Evolutionary conservation across 2,113 vertebrate genomes (phyloP).

Genomic region (Chionomys nivalis): DNA sequence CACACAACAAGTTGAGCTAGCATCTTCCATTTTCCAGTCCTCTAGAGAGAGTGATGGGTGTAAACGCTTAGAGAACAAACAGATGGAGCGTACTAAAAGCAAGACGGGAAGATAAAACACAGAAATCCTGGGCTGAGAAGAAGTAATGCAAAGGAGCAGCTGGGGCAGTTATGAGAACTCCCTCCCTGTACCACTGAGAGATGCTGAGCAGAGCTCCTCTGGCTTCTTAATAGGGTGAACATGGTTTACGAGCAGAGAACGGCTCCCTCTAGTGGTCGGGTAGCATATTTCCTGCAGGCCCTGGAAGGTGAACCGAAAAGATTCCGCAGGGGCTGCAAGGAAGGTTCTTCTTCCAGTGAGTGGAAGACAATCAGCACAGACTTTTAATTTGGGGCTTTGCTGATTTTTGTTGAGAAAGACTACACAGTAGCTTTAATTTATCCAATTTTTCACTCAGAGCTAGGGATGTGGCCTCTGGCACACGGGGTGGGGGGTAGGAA

Average conservation of each 20-base stretch:
- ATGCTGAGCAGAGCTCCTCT: accelerated
- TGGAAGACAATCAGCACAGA: not conserved
- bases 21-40: not conserved
- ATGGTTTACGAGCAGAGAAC: accelerated
- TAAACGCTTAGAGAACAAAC: not conserved
- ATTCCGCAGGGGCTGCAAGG: not conserved
- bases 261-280: not conserved
- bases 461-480: not conserved
- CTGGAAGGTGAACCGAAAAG: not conserved
- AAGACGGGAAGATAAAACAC: not conserved
- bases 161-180: not conserved
- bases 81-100: not conserved
- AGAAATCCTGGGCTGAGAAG: not conserved
- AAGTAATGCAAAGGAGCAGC: not conserved
- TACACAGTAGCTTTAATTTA: not conserved
- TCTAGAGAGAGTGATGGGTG: not conserved
- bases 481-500: accelerated
- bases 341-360: not conserved
- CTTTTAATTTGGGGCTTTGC: not conserved
- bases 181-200: not conserved
- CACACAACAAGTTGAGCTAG: not conserved
- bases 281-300: not conserved
- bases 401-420: conserved; percentile 7
- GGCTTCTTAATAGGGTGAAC: accelerated
- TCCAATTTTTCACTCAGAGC: not conserved